Evolutionary conservation across 2,888 invertebrate species (phyloP), one percentile per base, ranked within the genome.

Genomic region (Tipula lateralis): DNA sequence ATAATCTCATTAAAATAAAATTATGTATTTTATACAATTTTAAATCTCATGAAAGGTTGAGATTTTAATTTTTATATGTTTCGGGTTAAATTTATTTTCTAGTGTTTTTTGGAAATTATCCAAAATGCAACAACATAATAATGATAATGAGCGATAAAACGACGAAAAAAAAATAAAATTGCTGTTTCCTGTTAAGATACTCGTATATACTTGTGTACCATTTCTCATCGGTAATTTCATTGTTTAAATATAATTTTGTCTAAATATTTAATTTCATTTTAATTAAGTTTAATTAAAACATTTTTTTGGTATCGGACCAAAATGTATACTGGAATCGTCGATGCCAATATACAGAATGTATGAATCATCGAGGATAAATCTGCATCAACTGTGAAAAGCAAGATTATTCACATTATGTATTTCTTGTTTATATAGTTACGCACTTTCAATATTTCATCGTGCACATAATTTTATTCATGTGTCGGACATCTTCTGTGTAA

Each of bases 51-150:
- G 24, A 66, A 66, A 66, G 66, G 66, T 66, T 66, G 24, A 66
- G 66, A 66, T 66, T 66, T 66, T n/a, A n/a, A n/a, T n/a, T 44
- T 44, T 44, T 19, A 19, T 24, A 9, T 66, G 19, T 66, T 66
- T 66, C 4, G 19, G 66, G 19, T 66, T 66, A 24, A 24, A 66
- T 66, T 66, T 66, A 66, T 24, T 24, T 66, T 66, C 66, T 9
- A 24, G 9, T 9, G 1, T 66, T 66, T 66, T 66, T 50, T 66
- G 66, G 66, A 66, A 66, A 66, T 24, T 66, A 66, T 66, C 66
- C 66, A 66, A 66, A 66, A 66, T 66, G 66, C 66, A 66, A 66
- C 66, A 66, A 66, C 66, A 66, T 66, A 66, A 66, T 66, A 66
- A 66, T 66, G 66, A 66, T 66, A 66, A 66, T 24, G 66, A 66